Percentiles rank a stretch among this genome's conserved stretches.
phyloP scores from a whole-genome alignment of 1,140 invertebrate species.

The Frieseomelitta varia region DNA sequence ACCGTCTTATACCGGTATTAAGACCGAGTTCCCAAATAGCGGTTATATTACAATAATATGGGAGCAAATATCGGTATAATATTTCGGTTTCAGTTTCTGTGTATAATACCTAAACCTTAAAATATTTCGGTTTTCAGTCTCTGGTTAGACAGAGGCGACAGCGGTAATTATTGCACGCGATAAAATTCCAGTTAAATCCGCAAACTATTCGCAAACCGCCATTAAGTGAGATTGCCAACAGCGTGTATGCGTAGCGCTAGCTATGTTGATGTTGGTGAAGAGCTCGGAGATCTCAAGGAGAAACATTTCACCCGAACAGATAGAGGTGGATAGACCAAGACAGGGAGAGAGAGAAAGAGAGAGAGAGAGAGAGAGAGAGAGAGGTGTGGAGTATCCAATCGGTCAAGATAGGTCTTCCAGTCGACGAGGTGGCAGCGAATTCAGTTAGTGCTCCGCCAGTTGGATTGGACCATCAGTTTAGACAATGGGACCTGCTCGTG shows the following conservation, averaged over 20 bases:
- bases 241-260: neutral
- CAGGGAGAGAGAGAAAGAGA: neutral
- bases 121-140: no score
- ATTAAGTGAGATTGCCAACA: conserved; percentile 4
- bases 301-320: conserved; percentile 15
- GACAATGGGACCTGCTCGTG: conserved; percentile 75
- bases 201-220: neutral
- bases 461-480: conserved; percentile 73
- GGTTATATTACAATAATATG: no score
- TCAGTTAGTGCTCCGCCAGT: conserved; percentile 67
- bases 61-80: no score
- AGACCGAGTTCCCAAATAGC: no score
- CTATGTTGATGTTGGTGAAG: neutral
- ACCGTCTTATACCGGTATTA: no score
- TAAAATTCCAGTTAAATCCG: conserved; percentile 24
- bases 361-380: neutral
- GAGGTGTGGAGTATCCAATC: conserved; percentile 59
- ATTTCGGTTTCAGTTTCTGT: no score
- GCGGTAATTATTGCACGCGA: conserved; percentile 16
- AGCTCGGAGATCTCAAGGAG: conserved; percentile 22
- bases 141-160: no score
- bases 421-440: conserved; percentile 55
- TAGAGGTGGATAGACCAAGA: neutral
- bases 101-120: no score
- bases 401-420: conserved; percentile 67